Evolutionary conservation across 2,888 invertebrate genomes (phyloP).

Genomic region (Sminthurinus aureus): DNA sequence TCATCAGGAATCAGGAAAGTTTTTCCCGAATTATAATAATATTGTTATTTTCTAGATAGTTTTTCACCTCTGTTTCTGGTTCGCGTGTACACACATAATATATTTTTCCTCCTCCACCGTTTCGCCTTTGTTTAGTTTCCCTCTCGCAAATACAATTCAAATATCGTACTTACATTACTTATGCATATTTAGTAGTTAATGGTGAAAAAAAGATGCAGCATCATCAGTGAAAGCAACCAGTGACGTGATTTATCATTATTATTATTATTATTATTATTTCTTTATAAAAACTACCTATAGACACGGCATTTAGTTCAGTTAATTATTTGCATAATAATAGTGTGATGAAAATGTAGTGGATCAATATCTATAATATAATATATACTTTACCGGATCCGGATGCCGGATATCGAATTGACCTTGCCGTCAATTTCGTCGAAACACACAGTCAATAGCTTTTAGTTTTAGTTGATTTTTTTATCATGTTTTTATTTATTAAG

Average conservation of each 20-base stretch:
- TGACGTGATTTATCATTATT: conserved; percentile 5
- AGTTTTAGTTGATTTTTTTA: background rate
- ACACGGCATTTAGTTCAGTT: background rate
- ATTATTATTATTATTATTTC: background rate
- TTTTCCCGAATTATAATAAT: too few relatives aligned
- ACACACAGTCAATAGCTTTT: background rate
- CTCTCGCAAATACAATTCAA: too few relatives aligned
- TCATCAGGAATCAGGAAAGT: too few relatives aligned
- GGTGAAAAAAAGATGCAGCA: too few relatives aligned
- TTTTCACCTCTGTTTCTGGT: too few relatives aligned
- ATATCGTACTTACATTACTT: too few relatives aligned
- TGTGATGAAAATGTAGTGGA: background rate
- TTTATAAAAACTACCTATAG: background rate
- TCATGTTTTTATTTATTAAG: background rate
- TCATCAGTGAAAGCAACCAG: conserved; percentile 4
- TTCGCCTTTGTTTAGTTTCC: too few relatives aligned
- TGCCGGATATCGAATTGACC: background rate
- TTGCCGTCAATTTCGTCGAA: background rate
- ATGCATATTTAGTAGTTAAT: too few relatives aligned
- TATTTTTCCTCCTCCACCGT: too few relatives aligned
- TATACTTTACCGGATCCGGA: background rate
- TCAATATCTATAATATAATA: background rate
- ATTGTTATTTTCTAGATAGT: too few relatives aligned
- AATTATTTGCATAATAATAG: background rate
- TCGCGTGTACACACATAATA: too few relatives aligned